Percentiles rank a stretch among this genome's conserved stretches.
phyloP scores from a whole-genome alignment of 1,140 invertebrate genomes.

The Ruditapes philippinarum region DNA sequence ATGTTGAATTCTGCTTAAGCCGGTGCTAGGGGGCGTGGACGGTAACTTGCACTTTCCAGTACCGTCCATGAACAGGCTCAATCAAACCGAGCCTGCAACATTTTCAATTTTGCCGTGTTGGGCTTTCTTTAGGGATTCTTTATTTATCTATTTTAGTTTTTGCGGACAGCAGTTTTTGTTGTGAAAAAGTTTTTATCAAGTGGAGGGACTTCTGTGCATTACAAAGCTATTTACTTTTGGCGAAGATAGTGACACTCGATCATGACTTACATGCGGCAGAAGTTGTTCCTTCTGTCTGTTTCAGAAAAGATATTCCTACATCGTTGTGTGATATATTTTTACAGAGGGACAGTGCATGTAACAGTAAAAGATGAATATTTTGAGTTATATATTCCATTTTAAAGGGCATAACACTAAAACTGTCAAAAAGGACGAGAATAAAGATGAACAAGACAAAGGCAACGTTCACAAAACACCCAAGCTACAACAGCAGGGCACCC shows the following conservation, averaged over 20 bases:
- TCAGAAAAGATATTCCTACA: constrained; percentile 63
- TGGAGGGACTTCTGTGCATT: constrained; percentile 30
- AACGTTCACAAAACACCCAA: too few relatives aligned
- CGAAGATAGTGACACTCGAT: constrained; percentile 52
- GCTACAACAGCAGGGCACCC: too few relatives aligned
- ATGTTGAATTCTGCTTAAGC: too few relatives aligned
- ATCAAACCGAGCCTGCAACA: too few relatives aligned
- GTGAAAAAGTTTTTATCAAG: constrained; percentile 65
- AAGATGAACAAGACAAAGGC: too few relatives aligned
- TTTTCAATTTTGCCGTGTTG: too few relatives aligned
- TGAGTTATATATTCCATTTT: constrained; percentile 43
- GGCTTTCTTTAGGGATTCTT: too few relatives aligned
- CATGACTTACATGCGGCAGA: constrained; percentile 64
- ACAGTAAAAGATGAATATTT: constrained; percentile 73
- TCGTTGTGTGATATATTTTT: constrained; percentile 54
- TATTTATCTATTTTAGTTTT: too few relatives aligned
- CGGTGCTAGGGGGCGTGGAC: too few relatives aligned
- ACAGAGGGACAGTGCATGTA: constrained; percentile 64
- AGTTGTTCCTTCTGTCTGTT: constrained; percentile 66
- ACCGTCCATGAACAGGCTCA: too few relatives aligned
- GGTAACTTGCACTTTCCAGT: too few relatives aligned
- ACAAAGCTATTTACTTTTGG: constrained; percentile 68
- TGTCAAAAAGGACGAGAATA: too few relatives aligned
- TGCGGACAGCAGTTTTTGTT: constrained; percentile 38
- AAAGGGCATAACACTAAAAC: constrained; percentile 65